Base-by-base conservation (phyloP, 2,797 vertebrate genomes). In the Apodemus agrarius region DNA sequence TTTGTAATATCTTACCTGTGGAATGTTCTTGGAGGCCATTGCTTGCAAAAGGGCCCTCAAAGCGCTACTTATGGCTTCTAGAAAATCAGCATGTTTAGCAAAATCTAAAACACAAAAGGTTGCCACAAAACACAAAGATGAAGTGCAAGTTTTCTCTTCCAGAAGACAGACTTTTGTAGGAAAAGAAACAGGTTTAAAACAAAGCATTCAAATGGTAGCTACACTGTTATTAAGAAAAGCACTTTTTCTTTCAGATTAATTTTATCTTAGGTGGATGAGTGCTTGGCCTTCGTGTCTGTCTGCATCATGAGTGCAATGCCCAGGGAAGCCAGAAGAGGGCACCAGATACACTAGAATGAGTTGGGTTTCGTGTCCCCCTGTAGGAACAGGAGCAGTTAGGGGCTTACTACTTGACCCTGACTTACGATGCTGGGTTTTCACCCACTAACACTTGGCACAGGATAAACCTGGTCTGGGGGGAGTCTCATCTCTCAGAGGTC, bases 21-120 rank as follows among this genome's bases (percentile, higher is more conserved):
- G 96, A 97, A 99, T 99, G 96, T 99, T 99, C 98, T 99, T 99
- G 93, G 99, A 99, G 59, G 99, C 99, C 98, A 99, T 99, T 95
- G 99, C 99, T 98, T 99, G 99, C 86, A 99, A 97, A 49, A 99
- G 99, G 92, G 99, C 99, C n/a, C 99, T 98, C 98, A 99, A 98
- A 93, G 99, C 99, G 6, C 99, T 99, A 96, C 99, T 99, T 95
- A 99, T 98, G 0, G 99, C 99, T 98, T 99, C 99, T 29, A 99
- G 98, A 97, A 99, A 99, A 98, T 99, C 99, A 88, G 98, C 98
- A 52, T 99, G 98, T 98, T 99, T 99, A 86, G 99, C 98, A 67
- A 99, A 98, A 96, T 99, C 99, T 99, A 21, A 98, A 98, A 98
- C 26, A 97, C 85, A 90, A 74, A 98, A 87, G 97, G 54, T 65